Base-by-base conservation (phyloP, 1,140 invertebrate species). In the Apis dorsata region DNA sequence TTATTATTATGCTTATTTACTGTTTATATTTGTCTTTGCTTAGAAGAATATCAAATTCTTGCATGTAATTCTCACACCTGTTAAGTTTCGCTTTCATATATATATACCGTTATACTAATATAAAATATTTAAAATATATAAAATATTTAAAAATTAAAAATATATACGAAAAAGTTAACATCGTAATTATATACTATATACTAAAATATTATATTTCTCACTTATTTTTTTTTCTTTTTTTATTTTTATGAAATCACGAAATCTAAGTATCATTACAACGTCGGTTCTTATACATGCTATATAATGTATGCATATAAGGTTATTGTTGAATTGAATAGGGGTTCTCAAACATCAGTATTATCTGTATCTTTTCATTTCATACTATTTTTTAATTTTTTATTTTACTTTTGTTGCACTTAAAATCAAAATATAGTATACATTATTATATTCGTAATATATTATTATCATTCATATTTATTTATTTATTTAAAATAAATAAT, bases 91-190 rank as follows among this genome's bases (percentile, higher is more conserved):
- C 79, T 80, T 73, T 80, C 57, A 9, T 13, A 21, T 13, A 55
- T 9, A 19, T 53, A 53, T 44, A 44, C 34, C 34, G 34, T 44
- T 44, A 73, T 17, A 49, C 7, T 49, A 21, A 51, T 49, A 28
- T 57, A 80, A 74, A 65, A 74, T 80, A 80, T 81, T 73, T 51
- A 9, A n/a, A n/a, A n/a, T n/a, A 51, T 49, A 28, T 57, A 80
- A 74, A 65, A 74, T 80, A 80, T 81, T 73, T 57, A 44, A 49
- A 81, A 65, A 63, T 63, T 28, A 69, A 80, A 73, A 73, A 69
- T 53, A 34, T 21, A 62, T 34, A 34, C 2, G 34, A n/a, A 63
- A 75, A 53, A 60, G 59, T 49, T n/a, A 11, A 62, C 19, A 9
- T 68, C 57, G 11, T 34, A 34, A 34, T 2, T 34, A 34, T 34